Base-by-base conservation (phyloP, 2,113 vertebrate species). In the Chelonoidis abingdonii region DNA sequence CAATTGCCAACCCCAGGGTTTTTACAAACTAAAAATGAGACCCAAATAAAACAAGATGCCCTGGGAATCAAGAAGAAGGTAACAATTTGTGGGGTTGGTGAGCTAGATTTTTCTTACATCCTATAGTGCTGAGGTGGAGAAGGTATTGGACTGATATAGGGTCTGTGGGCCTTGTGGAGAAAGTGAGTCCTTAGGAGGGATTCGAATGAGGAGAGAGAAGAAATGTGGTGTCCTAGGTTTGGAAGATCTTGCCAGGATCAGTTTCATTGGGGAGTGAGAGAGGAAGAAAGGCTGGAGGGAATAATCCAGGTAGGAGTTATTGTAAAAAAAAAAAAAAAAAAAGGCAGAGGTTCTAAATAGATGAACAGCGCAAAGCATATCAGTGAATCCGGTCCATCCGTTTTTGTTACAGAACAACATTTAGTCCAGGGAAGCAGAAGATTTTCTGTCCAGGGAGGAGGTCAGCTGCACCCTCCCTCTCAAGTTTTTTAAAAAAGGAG, bases 1-100 rank as follows among this genome's bases (percentile, higher is more conserved):
- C 44, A 78, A 8, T 47, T 78, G 25, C 41, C 41, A 93, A 83
- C 13, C 3, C 13, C 50, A 17, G 65, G 31, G 50, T 6, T 72
- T 93, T 69, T 78, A 14, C 44, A 78, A 25, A 79, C 6, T 87
- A 93, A 81, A 76, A 27, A 54, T 90, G 54, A 92, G 92, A 65
- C 82, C 84, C 2, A 2, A n/a, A 82, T 88, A 59, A 91, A 82
- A 84, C 25, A 88, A 85, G 53, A 52, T 47, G 52, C 82, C 3
- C 8, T 80, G 80, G 79, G 57, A 88, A 29, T 47, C 91, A 47
- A 89, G 25, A 94, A 83, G 49, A 86, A 56, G 4, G 93, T 75
- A 19, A 41, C 65, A 75, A 11, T 41, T 47, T 78, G 25, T 19
- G 24, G 41, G 6, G 4, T 25, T 78, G 25, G 41, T 25, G 41